Base-by-base conservation (phyloP, 2,797 vertebrate genomes). In the Eremophila alpestris region DNA sequence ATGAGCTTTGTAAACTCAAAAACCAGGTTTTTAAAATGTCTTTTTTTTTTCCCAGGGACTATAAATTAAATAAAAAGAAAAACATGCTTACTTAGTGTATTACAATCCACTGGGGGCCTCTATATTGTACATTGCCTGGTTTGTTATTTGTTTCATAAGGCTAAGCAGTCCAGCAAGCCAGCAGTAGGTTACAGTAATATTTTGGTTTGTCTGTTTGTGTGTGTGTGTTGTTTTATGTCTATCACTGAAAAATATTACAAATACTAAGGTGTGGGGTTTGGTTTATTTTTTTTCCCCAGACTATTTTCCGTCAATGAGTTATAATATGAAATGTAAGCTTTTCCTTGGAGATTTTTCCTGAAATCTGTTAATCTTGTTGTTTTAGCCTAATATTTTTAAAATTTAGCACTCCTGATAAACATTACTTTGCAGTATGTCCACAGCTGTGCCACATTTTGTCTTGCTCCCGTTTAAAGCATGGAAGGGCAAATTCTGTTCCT, bases 61-160 rank as follows among this genome's bases (percentile, higher is more conserved):
- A 69, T 96, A 97, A 96, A 97, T 95, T 96, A 95, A 82, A 93
- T 51, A 56, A 93, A 93, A 96, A 77, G 26, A 77, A 93, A 96
- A 94, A 95, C 59, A 63, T 85, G 87, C 60, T 95, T 96, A 56
- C 49, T 90, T 83, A 69, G 65, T 80, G 86, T 81, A 95, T 88
- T 88, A 75, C 49, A 94, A 93, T 83, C 32, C 93, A 73, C 74
- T 34, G 43, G 89, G 88, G 92, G 62, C 59, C 78, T 95, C 76
- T 88, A 55, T 74, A 60, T 73, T 78, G 64, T 92, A 71, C 73
- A 23, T 36, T 92, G 93, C 95, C 89, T 93, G 73, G 55, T 91
- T 88, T 89, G 73, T 92, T 78, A 79, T 81, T 96, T 88, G 43
- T 94, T 96, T 97, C 91, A 59, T 81, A 91, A 94, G 51, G 68